phyloP scores from a whole-genome alignment of 2,113 vertebrate species.

The Numida meleagris region DNA sequence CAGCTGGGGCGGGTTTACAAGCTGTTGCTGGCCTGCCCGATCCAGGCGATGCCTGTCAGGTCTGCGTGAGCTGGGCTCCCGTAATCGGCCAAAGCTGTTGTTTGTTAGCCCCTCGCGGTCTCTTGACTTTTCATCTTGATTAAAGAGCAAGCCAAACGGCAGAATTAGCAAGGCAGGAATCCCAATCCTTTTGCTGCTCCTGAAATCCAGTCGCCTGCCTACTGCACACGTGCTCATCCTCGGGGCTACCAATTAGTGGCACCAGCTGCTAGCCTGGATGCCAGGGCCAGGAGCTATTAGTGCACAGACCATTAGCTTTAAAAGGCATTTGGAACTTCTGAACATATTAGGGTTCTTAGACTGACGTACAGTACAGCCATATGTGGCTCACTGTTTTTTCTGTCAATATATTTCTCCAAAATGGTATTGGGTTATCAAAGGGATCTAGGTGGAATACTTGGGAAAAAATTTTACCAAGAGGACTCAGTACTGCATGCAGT shows the following conservation, averaged over 20 bases:
- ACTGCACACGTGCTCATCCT: slow-evolving; percentile 23
- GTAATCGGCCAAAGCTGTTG: not conserved
- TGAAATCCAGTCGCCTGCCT: slow-evolving; percentile 10
- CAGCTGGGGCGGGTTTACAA: slow-evolving; percentile 7
- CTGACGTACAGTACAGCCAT: slow-evolving; percentile 21
- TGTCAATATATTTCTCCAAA: not conserved
- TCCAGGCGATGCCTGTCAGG: slow-evolving; percentile 1
- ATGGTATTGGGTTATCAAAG: not conserved
- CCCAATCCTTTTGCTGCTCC: not conserved
- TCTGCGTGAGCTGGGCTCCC: not conserved
- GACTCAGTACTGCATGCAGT: not conserved
- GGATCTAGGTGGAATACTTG: not conserved
- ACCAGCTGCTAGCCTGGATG: slow-evolving; percentile 72
- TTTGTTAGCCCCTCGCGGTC: slow-evolving; percentile 8
- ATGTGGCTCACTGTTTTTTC: slow-evolving; percentile 32
- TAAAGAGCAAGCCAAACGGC: slow-evolving; percentile 42
- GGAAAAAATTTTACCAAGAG: not conserved
- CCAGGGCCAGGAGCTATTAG: slow-evolving; percentile 70
- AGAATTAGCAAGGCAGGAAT: slow-evolving; percentile 53
- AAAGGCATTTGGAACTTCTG: slow-evolving; percentile 71
- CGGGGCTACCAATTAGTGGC: slow-evolving; percentile 69
- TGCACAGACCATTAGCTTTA: slow-evolving; percentile 73
- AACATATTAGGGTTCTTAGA: slow-evolving; percentile 18
- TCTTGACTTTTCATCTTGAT: slow-evolving; percentile 69
- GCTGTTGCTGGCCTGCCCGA: not conserved